Percentiles rank a stretch among this genome's conserved stretches.
Evolutionary conservation across 1,140 invertebrate genomes (phyloP).

Genomic region (Mactra quadrangularis): DNA sequence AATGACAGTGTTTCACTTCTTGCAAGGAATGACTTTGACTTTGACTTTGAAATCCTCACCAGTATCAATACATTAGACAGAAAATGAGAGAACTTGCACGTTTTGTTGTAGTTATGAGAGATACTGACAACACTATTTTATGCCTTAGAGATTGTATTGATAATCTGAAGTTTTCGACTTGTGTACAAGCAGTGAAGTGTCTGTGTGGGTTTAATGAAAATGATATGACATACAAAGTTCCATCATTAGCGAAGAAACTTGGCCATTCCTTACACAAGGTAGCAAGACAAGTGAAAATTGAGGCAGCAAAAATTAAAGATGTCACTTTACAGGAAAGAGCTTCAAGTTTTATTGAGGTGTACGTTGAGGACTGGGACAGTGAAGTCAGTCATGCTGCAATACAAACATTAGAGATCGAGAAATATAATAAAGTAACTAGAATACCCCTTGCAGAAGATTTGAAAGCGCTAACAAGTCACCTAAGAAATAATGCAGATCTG

Average conservation of each 20-base stretch:
- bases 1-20: not conserved
- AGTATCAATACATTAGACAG: conserved; percentile 3
- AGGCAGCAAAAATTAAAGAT: not conserved
- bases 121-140: not conserved
- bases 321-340: not conserved
- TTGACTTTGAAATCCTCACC: not conserved
- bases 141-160: not conserved
- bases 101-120: not conserved
- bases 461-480: not conserved
- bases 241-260: conserved; percentile 12
- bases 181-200: not conserved
- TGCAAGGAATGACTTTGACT: not conserved
- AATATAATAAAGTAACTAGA: conserved; percentile 7
- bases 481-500: not conserved
- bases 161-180: not conserved
- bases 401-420: not conserved
- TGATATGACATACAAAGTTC: not conserved
- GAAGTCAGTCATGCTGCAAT: conserved; percentile 25
- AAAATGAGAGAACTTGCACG: conserved; percentile 14
- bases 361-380: conserved; percentile 24
- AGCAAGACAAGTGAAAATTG: not conserved
- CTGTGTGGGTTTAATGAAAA: conserved; percentile 12
- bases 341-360: conserved; percentile 6
- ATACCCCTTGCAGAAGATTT: conserved; percentile 36
- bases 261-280: conserved; percentile 11